phyloP scores from a whole-genome alignment of 2,888 invertebrate genomes.

The Aleiodes alternator region DNA sequence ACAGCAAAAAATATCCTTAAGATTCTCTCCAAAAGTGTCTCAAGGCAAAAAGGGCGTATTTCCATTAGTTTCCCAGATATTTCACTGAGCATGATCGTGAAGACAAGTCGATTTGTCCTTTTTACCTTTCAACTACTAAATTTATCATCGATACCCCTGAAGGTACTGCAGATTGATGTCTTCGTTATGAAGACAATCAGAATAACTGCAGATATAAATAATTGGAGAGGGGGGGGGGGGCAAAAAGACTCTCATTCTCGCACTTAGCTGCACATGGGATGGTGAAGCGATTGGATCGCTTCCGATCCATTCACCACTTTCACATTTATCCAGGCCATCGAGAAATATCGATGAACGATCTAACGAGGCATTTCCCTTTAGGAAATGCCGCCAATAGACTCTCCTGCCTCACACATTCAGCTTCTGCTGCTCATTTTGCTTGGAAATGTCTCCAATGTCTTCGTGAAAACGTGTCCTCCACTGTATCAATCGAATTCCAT shows the following conservation, averaged over 20 bases:
- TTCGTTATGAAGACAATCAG: not conserved
- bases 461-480: not conserved
- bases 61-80: no score
- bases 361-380: constrained; percentile 49
- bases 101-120: no score
- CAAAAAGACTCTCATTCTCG: constrained; percentile 37
- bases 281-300: constrained; percentile 44
- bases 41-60: no score
- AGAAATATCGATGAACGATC: constrained; percentile 49
- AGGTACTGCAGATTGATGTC: not conserved
- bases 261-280: constrained; percentile 31
- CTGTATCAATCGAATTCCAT: not conserved
- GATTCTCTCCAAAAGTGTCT: no score
- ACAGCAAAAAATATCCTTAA: no score
- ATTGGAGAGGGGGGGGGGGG: not conserved
- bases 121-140: no score
- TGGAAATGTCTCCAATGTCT: not conserved
- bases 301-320: constrained; percentile 49
- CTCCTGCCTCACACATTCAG: constrained; percentile 2
- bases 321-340: constrained; percentile 50
- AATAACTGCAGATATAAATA: not conserved
- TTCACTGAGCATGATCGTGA: no score
- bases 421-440: constrained; percentile 31
- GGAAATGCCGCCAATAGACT: constrained; percentile 43
- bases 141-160: not conserved